These are phyloP conservation scores for Tenthredo notha DNA, from an alignment of 2,888 invertebrate species.

Conservation along the genomic window DNA sequence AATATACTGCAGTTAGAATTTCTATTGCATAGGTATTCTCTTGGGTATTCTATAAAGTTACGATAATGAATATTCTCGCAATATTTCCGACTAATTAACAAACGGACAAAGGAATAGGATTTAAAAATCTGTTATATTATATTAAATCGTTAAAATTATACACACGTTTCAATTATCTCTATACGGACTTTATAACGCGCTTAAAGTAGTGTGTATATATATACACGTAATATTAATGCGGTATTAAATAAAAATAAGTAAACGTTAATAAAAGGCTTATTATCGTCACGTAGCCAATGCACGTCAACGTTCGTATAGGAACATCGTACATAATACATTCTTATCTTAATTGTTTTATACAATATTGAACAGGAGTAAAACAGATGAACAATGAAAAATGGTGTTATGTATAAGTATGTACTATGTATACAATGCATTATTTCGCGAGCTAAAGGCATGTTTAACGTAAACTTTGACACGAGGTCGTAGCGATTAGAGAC, in stretches of 20 bases:
- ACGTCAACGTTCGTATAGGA: neutral
- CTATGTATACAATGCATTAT: neutral
- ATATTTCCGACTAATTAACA: neutral
- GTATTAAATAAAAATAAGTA: neutral
- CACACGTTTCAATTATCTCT: neutral
- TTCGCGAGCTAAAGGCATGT: neutral
- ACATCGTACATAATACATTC: neutral
- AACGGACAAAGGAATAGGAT: neutral
- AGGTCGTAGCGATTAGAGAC: neutral
- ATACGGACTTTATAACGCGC: neutral
- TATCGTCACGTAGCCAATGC: neutral
- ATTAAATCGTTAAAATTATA: neutral
- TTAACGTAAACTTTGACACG: slow-evolving; percentile 13
- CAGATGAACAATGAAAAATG: slow-evolving; percentile 13
- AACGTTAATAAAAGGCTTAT: neutral
- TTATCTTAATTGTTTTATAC: slow-evolving; percentile 18
- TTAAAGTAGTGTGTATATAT: neutral
- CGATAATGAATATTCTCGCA: neutral
- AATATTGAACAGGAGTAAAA: neutral
- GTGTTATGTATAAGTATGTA: neutral
- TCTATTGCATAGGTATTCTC: no score
- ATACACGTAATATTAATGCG: neutral
- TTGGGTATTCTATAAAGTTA: neutral
- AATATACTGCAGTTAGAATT: neutral
- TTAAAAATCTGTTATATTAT: neutral